These are phyloP conservation scores for Caiman crocodilus DNA, from an alignment of 2,797 vertebrate species.

Conservation along the genomic window DNA sequence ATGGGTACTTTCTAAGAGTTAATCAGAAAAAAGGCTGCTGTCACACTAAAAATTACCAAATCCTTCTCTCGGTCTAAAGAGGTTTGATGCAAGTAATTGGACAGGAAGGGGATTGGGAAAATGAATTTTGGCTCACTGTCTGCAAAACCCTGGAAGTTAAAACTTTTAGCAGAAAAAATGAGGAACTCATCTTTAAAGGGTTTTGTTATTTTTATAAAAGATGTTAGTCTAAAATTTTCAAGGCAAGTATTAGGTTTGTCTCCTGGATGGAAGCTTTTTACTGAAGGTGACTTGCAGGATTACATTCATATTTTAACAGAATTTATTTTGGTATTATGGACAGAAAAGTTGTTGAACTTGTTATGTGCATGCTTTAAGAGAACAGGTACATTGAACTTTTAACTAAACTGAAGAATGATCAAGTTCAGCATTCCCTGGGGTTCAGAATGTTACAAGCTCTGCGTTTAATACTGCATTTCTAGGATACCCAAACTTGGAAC, in stretches of 20 bases:
- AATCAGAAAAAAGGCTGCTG: background rate
- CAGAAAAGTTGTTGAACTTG: background rate
- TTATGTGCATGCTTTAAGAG: background rate
- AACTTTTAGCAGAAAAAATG: background rate
- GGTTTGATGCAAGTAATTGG: background rate
- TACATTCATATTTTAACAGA: background rate
- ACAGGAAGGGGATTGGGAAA: background rate
- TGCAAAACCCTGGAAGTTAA: background rate
- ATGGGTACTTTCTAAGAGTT: background rate
- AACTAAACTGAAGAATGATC: background rate
- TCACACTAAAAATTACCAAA: slow-evolving; percentile 18
- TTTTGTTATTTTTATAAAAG: background rate
- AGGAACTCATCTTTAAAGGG: background rate
- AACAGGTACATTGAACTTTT: background rate
- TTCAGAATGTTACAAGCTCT: background rate
- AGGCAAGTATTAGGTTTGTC: background rate
- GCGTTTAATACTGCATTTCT: background rate
- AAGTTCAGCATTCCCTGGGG: background rate
- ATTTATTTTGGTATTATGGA: background rate
- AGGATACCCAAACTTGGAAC: background rate
- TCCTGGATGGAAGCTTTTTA: background rate
- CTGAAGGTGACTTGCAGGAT: background rate
- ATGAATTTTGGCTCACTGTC: background rate
- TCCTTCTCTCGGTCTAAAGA: background rate
- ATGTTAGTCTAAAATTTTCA: background rate